phyloP scores from a whole-genome alignment of 2,113 vertebrate species.

The Bungarus multicinctus region DNA sequence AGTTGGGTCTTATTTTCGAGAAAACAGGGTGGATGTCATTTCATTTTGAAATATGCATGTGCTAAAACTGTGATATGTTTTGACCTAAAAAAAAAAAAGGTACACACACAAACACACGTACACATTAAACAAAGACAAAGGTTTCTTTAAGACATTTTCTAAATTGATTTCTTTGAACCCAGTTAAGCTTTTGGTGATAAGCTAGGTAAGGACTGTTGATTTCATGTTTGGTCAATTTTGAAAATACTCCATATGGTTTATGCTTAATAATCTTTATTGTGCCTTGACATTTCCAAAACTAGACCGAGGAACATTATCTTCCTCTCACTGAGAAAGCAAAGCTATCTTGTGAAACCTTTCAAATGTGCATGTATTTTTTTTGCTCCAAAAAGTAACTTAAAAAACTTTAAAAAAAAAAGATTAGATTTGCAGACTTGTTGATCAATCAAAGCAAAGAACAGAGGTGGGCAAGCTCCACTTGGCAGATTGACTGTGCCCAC shows the following conservation, averaged over 20 bases:
- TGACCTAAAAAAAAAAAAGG: constrained; percentile 56
- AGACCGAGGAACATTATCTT: constrained; percentile 58
- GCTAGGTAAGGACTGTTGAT: constrained; percentile 40
- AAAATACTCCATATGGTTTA: constrained; percentile 60
- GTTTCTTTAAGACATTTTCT: constrained; percentile 51
- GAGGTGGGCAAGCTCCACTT: not conserved
- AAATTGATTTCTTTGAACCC: constrained; percentile 66
- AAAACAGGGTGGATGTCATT: constrained; percentile 18
- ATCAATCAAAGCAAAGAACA: constrained; percentile 14
- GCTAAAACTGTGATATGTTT: constrained; percentile 39
- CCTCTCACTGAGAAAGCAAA: constrained; percentile 61
- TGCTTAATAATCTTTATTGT: constrained; percentile 48
- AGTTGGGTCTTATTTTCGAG: no score
- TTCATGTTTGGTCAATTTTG: constrained; percentile 47
- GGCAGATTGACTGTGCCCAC: not conserved
- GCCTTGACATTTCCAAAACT: constrained; percentile 63
- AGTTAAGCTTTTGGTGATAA: constrained; percentile 54
- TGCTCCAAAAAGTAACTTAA: constrained; percentile 37
- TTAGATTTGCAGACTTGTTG: constrained; percentile 9
- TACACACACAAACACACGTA: not conserved
- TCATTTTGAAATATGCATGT: constrained; percentile 28
- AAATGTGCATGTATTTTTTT: constrained; percentile 41
- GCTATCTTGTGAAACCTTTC: constrained; percentile 57
- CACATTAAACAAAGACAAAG: not conserved
- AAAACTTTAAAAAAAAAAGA: constrained; percentile 14